These are phyloP conservation scores for Amphimedon queenslandica DNA, from an alignment of 37 sponge, comb jelly and placozoan genomes.

Conservation along the genomic window DNA sequence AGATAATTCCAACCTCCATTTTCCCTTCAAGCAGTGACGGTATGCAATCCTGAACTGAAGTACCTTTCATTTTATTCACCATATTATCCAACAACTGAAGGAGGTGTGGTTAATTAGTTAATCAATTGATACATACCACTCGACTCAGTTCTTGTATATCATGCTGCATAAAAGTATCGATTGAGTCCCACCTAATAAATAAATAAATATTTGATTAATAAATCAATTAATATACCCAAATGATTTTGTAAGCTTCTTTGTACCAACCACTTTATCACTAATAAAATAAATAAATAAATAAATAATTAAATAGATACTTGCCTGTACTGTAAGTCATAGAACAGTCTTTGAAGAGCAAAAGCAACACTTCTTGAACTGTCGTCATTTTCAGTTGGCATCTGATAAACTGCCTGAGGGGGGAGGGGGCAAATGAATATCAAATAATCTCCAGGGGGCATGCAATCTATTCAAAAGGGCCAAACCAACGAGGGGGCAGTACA, in stretches of 20 bases:
- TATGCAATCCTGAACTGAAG: constrained; percentile 92
- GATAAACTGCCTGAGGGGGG: constrained; percentile 82
- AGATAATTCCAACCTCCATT: constrained; percentile 59
- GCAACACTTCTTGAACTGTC: constrained; percentile 91
- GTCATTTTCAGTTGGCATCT: constrained; percentile 95
- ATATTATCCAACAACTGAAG: constrained; percentile 89
- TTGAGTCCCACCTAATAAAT: constrained; percentile 82
- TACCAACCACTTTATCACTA: constrained; percentile 94
- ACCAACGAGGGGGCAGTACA: background rate
- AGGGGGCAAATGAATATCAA: background rate
- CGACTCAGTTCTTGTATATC: constrained; percentile 95
- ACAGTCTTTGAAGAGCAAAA: constrained; percentile 94
- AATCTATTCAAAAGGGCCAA: background rate
- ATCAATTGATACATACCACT: constrained; percentile 59
- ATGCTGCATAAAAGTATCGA: constrained; percentile 99
- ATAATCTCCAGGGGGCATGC: background rate
- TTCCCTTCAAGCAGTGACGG: constrained; percentile 91
- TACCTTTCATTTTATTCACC: constrained; percentile 96
- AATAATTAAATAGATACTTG: constrained; percentile 5
- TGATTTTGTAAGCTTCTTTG: constrained; percentile 96
- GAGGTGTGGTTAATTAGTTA: background rate
- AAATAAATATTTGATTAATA: constrained; percentile 4
- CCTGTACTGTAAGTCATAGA: constrained; percentile 96
- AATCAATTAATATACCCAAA: constrained; percentile 73
- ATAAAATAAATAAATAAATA: background rate